A percentile compares a stretch with the other conserved stretches of the same genome.
phyloP scores from a whole-genome alignment of 2,888 invertebrate genomes.

The Odontothrips loti region DNA sequence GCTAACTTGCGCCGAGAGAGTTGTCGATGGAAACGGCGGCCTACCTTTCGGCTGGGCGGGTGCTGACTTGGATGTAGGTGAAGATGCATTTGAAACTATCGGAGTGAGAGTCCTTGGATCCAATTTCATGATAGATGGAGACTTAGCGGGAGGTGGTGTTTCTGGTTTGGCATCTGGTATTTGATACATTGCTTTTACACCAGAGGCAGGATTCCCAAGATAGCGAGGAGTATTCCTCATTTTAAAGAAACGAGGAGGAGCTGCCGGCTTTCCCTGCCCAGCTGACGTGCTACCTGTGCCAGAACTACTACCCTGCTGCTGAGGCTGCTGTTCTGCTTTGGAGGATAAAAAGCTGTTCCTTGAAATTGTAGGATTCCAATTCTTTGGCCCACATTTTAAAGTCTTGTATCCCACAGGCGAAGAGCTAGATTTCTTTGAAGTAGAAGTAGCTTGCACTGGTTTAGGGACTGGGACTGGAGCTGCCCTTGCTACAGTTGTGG shows the following conservation, averaged over 20 bases:
- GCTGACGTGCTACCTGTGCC: constrained; percentile 32
- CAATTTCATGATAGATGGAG: constrained; percentile 49
- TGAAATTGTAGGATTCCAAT: constrained; percentile 58
- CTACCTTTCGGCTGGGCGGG: not conserved
- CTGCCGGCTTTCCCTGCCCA: constrained; percentile 46
- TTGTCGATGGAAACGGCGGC: not conserved
- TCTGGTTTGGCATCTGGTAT: constrained; percentile 49
- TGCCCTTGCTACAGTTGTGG: constrained; percentile 31
- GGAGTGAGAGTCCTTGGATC: constrained; percentile 58
- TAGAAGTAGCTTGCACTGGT: constrained; percentile 22
- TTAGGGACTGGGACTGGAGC: constrained; percentile 30
- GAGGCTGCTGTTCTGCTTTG: constrained; percentile 45
- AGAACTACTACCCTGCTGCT: constrained; percentile 32
- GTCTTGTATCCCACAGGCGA: constrained; percentile 55
- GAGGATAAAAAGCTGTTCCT: constrained; percentile 41
- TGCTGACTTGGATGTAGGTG: not conserved
- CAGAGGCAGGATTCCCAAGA: constrained; percentile 56
- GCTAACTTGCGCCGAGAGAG: not conserved
- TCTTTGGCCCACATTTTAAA: constrained; percentile 55
- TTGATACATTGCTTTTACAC: constrained; percentile 58
- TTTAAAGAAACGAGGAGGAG: constrained; percentile 57
- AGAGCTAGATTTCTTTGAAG: constrained; percentile 32
- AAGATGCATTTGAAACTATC: constrained; percentile 40
- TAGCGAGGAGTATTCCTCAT: constrained; percentile 55
- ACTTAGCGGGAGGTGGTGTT: constrained; percentile 39